Evolutionary conservation across 2,113 vertebrate genomes (phyloP), one percentile per base, ranked within the genome.

Genomic region (rabbit (Oryctolagus cuniculus)): DNA sequence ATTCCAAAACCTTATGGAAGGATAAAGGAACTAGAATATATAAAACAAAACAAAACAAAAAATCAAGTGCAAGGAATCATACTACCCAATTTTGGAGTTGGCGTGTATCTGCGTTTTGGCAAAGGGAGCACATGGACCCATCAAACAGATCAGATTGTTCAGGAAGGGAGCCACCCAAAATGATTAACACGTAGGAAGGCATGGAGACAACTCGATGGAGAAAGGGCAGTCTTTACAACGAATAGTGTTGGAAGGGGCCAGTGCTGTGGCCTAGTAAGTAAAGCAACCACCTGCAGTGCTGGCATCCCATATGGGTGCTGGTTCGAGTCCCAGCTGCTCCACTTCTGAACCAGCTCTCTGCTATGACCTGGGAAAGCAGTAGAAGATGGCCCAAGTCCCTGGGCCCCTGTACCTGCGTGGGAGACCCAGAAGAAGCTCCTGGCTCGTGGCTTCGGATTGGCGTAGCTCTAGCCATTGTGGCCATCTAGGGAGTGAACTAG

Each of bases 21-120:
- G 49, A 36, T 25, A 74, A 93, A 58, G 51, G 15, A 80, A 70
- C 10, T 87, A 81, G 34, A 88, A 93, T 55, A 82, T 12, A 91
- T 66, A 55, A 34, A 4, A 16, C 61, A 38, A 82, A 61, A n/a
- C 31, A 34, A 75, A n/a, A 51, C 69, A 34, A 53, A 77, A 67
- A 82, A 55, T 38, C 55, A 82, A 78, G 6, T 73, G 44, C 34
- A 19, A 82, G 63, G 44, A 64, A 87, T 78, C 63, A 55, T 25
- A 38, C 49, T 53, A 64, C 38, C 55, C 4, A 34, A 61, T 73
- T 73, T 81, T 83, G 81, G 90, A 89, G 11, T 63, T 90, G 58
- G 6, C 81, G 25, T 67, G 44, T 90, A 61, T 64, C 10, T 24
- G 44, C 0, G 1, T 44, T 75, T 27, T 61, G 55, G 74, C 44